Evolutionary conservation across 2,113 vertebrate genomes (phyloP), one percentile per base, ranked within the genome.

Genomic region (Elanus axillaris): DNA sequence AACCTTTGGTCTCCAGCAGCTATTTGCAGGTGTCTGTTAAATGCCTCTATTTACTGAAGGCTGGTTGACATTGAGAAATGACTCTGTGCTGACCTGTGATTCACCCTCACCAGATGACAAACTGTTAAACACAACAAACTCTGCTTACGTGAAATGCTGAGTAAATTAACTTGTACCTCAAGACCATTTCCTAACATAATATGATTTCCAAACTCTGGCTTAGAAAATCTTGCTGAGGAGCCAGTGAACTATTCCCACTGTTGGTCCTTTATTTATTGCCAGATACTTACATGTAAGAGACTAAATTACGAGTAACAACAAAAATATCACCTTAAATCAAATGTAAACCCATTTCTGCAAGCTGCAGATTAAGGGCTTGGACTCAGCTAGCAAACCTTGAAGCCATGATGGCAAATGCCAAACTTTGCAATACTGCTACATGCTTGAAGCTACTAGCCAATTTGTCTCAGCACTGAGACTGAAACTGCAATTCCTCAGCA

Each of bases 391-490:
- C 38, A 86, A 92, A 45, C 22, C 4, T 29, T 38, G 22, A 84
- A 81, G 47, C 18, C 9, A 2, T 7, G 27, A 31, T 36, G 48
- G 47, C 47, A 90, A 85, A 63, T 21, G 11, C 10, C 56, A n/a
- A 13, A 40, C 7, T 67, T 67, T 48, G 9, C 10, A 50, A 53
- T 27, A 29, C n/a, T 50, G n/a, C 38, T 68, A 10, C 26, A 12
- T 19, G 23, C 52, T 47, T 67, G 69, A 88, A 75, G 60, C 16
- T 59, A 29, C 9, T 16, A 71, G 29, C 29, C 47, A 78, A 42
- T 48, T 40, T 0, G 6, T 23, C 26, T 43, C 2, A 3, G 32
- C n/a, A 45, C 6, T 1, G 6, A 45, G n/a, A 63, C 13, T 0
- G 0, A 58, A 81, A 62, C 34, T 0, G 1, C 25, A n/a, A 5